Evolutionary conservation across 53 echinoderm and acorn worm species (phyloP), one percentile per base, ranked within the genome.

Genomic region (Holothuria leucospilota): DNA sequence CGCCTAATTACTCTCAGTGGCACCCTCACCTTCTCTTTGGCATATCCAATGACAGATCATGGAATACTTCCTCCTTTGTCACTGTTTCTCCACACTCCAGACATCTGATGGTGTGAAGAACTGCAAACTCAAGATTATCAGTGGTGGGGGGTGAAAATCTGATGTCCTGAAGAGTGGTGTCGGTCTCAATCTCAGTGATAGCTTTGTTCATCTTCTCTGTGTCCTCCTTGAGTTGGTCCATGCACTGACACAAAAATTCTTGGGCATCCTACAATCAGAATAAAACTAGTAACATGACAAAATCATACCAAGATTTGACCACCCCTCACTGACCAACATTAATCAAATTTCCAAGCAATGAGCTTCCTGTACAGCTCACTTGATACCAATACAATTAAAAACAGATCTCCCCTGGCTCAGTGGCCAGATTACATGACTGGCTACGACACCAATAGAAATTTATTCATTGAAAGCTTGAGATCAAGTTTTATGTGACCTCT

Each of bases 161-260:
- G 14, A 67, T 41, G 21, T 41, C 42, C 20, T 13, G 25, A 21
- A 63, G 65, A 9, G 21, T 18, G 29, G 67, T 13, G 8, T 83
- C 21, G 1, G 13, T 46, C 39, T 28, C 29, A n/a, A 62, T 39
- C 46, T 83, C 84, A 49, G 84, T 49, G 84, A 83, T 78, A 38
- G 70, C 86, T 60, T 92, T 93, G 71, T 92, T 93, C 68, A 92
- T 88, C 51, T 84, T 89, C 56, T 92, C 89, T 3, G 92, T 90
- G 79, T 99, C 99, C 42, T 99, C 99, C 51, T 94, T 95, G 64
- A 99, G 99, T 86, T 99, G 99, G 64, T 99, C 99, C 29, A 99
- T 83, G 63, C 95, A 95, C 84, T 99, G 99, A 62, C 93, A 93
- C 13, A 99, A 90, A 51, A 99, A 99, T 79, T 99, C 99, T 81